phyloP scores from a whole-genome alignment of 2,113 vertebrate genomes.

The Neogale vison region DNA sequence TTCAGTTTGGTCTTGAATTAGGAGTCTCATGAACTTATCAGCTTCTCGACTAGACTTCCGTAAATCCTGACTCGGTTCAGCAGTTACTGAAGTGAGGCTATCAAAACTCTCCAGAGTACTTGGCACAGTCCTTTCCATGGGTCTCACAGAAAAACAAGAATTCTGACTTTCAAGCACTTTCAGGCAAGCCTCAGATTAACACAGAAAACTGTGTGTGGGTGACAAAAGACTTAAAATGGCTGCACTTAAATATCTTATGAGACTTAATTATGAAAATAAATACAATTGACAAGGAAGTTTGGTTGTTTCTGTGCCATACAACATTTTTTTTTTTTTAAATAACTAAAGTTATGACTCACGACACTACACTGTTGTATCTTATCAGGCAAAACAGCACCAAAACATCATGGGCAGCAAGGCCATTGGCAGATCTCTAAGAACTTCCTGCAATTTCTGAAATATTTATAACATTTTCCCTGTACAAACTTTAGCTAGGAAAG shows the following conservation, averaged over 20 bases:
- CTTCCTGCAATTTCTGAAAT: neutral
- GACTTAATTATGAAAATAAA: neutral
- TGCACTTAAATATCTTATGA: neutral
- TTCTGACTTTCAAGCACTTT: neutral
- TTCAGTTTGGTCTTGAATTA: neutral
- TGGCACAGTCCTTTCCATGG: neutral
- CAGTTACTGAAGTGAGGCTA: neutral
- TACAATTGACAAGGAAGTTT: neutral
- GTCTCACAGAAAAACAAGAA: neutral
- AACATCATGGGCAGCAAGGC: neutral
- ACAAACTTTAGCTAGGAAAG: neutral
- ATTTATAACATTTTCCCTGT: neutral
- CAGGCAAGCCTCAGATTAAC: neutral
- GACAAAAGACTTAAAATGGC: neutral
- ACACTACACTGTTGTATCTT: neutral
- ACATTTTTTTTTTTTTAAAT: neutral
- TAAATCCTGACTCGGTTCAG: neutral
- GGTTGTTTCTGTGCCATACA: neutral
- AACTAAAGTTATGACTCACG: neutral
- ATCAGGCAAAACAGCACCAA: neutral
- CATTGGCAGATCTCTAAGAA: neutral
- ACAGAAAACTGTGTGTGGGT: neutral
- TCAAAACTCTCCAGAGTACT: neutral
- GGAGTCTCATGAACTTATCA: neutral
- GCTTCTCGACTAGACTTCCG: neutral